Evolutionary conservation across 2,797 vertebrate genomes (phyloP), one percentile per base, ranked within the genome.

Genomic region (Scolopax bukidnonensis): DNA sequence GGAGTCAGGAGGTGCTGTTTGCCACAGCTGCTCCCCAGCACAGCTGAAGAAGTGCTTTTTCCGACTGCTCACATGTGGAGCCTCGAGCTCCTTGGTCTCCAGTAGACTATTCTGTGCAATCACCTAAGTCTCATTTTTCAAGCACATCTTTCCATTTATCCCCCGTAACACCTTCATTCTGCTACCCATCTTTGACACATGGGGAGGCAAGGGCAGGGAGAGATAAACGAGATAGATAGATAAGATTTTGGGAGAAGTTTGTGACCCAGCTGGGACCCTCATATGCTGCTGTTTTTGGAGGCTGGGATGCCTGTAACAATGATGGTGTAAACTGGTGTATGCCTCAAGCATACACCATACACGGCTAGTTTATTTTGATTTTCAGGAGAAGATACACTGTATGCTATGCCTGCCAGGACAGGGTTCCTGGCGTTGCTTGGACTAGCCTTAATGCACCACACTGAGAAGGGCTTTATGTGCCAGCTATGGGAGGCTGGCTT

Each of bases 51-150:
- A 73, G 5, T 21, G 28, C 2, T 6, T 87, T 64, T 89, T 70
- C 56, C 6, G 16, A 53, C 11, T 0, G 0, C 32, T 70, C 2
- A 0, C 13, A 40, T 1, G 3, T 1, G 1, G 6, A 43, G 1
- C 12, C 36, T 70, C 1, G 1, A 68, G 45, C 11, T 41, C 30
- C 19, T 38, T 70, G 40, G 7, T 14, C 80, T 25, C 17, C 53
- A 64, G 11, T 6, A 38, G 23, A 36, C 10, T 0, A 7, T 33
- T 56, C 33, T 21, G 20, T 1, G 1, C 25, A 79, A 68, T 5
- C 7, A 25, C 19, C 17, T 1, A 0, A 64, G 18, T 15, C 9
- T 11, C 4, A 3, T 65, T 91, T 82, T 47, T 21, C 21, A 67
- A 51, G 23, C 1, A 53, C 3, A 36, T 59, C 30, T 69, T 87